These are phyloP conservation scores for Pogonocichla stellata DNA, from an alignment of 2,113 vertebrate species.

Conservation along the genomic window DNA sequence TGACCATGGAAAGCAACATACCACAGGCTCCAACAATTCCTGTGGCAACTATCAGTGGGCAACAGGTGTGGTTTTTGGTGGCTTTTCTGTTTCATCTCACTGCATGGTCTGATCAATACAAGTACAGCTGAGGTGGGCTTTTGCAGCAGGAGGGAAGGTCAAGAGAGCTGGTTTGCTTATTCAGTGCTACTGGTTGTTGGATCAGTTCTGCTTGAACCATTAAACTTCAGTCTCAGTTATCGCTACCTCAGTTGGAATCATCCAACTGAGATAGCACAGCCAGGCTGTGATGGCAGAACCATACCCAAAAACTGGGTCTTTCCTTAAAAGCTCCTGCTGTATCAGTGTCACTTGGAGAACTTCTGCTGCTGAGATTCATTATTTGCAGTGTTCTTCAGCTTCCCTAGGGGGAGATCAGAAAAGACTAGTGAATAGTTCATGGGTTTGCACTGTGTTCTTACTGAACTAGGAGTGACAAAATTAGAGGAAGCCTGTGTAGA, in stretches of 20 bases:
- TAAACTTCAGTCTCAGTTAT: background rate
- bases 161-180: background rate
- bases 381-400: background rate
- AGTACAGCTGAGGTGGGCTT: background rate
- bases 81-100: background rate
- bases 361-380: background rate
- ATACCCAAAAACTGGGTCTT: background rate
- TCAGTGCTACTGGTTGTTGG: background rate
- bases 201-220: background rate
- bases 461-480: background rate
- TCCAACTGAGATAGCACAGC: background rate
- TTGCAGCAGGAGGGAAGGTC: background rate
- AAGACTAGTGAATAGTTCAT: background rate
- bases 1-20: slow-evolving; percentile 91
- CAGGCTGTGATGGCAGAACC: background rate
- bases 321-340: background rate
- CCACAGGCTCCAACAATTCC: slow-evolving; percentile 91
- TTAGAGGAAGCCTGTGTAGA: background rate
- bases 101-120: background rate
- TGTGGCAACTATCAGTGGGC: slow-evolving; percentile 97
- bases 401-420: background rate
- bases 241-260: background rate
- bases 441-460: background rate
- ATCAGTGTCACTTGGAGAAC: background rate
- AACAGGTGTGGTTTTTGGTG: slow-evolving; percentile 79